Percentiles rank a stretch among this genome's conserved stretches.
phyloP scores from a whole-genome alignment of 2,113 vertebrate species.

The Grammomys dolichurus region DNA sequence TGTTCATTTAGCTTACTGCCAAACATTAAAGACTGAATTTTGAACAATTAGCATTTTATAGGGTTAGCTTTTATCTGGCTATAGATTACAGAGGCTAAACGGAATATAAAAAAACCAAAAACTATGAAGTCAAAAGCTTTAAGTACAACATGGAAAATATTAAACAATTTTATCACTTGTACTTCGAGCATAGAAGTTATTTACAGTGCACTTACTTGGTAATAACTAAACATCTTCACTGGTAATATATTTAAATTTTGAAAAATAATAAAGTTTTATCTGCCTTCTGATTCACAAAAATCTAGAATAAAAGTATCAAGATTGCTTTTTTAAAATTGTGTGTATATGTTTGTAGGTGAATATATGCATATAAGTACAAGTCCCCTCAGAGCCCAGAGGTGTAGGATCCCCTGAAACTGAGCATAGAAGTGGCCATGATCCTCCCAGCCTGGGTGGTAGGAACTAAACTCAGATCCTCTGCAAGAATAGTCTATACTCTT shows the following conservation, averaged over 20 bases:
- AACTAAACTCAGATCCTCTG: not conserved
- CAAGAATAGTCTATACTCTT: not conserved
- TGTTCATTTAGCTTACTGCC: conserved; percentile 6
- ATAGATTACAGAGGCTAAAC: not conserved
- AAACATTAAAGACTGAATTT: conserved; percentile 23
- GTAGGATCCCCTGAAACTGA: not conserved
- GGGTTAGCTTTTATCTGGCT: not conserved
- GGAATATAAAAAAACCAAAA: conserved; percentile 39
- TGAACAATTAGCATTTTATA: conserved; percentile 31
- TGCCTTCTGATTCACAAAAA: not conserved
- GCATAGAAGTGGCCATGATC: too few relatives aligned
- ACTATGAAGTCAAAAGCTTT: not conserved
- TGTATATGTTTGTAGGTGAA: not conserved
- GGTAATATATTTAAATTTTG: not conserved
- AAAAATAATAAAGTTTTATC: conserved; percentile 16
- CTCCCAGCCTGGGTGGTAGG: not conserved
- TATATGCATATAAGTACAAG: not conserved
- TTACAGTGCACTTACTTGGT: conserved; percentile 11
- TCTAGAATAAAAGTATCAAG: not conserved
- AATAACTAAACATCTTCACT: conserved; percentile 24
- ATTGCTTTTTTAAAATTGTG: not conserved
- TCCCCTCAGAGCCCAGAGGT: not conserved
- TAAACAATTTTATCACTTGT: conserved; percentile 22
- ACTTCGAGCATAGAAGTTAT: conserved; percentile 42
- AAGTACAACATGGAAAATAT: not conserved